These are phyloP conservation scores for Lasioglossum vierecki DNA, from an alignment of 2,888 invertebrate species.

Conservation along the genomic window DNA sequence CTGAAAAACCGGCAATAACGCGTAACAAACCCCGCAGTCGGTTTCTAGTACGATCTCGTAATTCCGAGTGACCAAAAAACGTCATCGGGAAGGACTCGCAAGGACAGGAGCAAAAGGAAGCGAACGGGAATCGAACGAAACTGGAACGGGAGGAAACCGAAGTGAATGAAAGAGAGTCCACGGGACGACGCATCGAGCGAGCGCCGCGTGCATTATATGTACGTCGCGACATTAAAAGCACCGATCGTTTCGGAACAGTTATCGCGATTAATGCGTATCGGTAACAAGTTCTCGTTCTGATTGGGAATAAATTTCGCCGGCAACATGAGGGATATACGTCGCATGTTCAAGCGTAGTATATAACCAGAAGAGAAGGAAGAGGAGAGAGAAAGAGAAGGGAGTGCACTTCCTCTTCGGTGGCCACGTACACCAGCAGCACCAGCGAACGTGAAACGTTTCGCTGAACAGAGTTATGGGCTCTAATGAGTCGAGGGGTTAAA, in stretches of 20 bases:
- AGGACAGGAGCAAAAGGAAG: not conserved
- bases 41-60: conserved; percentile 49
- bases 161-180: not conserved
- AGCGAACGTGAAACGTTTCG: conserved; percentile 54
- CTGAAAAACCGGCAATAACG: conserved; percentile 62
- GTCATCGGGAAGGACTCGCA: not conserved
- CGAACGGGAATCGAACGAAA: not conserved
- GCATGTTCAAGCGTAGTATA: conserved; percentile 32
- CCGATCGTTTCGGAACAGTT: conserved; percentile 34
- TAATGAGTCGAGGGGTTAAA: conserved; percentile 70
- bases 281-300: conserved; percentile 36
- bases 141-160: not conserved
- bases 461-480: conserved; percentile 57
- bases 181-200: conserved; percentile 19
- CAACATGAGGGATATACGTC: conserved; percentile 32
- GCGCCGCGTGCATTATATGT: conserved; percentile 29
- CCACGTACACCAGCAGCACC: conserved; percentile 12
- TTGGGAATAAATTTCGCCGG: conserved; percentile 46
- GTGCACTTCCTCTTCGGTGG: conserved; percentile 7
- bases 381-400: not conserved
- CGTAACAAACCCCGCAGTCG: conserved; percentile 41
- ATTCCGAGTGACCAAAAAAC: conserved; percentile 36
- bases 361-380: conserved; percentile 15
- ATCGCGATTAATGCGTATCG: conserved; percentile 43
- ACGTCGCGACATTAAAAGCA: conserved; percentile 17